Evolutionary conservation across 2,888 invertebrate species (phyloP).

Genomic region (Clepsis dumicolana): DNA sequence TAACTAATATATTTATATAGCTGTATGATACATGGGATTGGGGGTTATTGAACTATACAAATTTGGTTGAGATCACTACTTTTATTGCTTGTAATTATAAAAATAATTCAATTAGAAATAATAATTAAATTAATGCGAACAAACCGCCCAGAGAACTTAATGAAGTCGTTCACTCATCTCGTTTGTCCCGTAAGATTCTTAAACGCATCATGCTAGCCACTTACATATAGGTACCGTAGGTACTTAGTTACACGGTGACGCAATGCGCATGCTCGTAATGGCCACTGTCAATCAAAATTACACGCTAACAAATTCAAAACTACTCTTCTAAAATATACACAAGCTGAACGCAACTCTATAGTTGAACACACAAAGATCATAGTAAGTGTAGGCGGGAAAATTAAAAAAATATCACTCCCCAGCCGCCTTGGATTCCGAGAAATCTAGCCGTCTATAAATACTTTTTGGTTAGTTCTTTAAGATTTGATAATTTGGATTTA

Average conservation of each 20-base stretch:
- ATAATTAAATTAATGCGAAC: no score
- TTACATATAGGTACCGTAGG: slow-evolving; percentile 54
- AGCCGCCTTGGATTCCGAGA: slow-evolving; percentile 63
- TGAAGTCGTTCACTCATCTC: not conserved
- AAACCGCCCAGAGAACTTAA: no score
- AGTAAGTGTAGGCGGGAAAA: not conserved
- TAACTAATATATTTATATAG: no score
- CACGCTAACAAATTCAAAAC: slow-evolving; percentile 74
- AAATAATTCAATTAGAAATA: no score
- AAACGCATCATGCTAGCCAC: slow-evolving; percentile 32
- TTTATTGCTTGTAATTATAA: no score
- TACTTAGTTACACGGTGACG: slow-evolving; percentile 74
- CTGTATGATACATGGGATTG: no score
- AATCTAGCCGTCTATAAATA: slow-evolving; percentile 47
- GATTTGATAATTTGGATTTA: slow-evolving; percentile 29
- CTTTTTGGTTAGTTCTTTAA: slow-evolving; percentile 21
- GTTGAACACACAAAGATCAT: slow-evolving; percentile 45
- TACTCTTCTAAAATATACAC: slow-evolving; percentile 59
- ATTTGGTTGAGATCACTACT: no score
- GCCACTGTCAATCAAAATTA: slow-evolving; percentile 86
- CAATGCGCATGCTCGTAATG: slow-evolving; percentile 82
- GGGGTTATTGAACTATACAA: no score
- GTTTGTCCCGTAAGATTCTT: not conserved
- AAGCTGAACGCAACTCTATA: slow-evolving; percentile 60
- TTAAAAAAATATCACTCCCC: slow-evolving; percentile 24